Evolutionary conservation across 2,797 vertebrate species (phyloP).

Genomic region (Malacoraja senta): DNA sequence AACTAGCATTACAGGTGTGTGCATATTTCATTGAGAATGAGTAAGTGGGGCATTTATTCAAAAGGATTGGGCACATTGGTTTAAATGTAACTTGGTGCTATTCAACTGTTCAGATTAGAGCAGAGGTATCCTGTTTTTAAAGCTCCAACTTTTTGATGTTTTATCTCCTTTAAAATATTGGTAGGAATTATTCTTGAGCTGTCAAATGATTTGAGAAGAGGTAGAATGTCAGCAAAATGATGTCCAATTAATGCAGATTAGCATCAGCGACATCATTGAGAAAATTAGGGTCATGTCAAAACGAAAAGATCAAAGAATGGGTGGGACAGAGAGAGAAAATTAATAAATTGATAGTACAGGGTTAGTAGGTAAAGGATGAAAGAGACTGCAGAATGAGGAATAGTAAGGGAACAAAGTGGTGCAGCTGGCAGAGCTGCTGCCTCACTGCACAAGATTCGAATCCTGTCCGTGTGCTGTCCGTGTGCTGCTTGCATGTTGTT

Average conservation of each 20-base stretch:
- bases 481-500: too few species aligned
- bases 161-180: neutral
- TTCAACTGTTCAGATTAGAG: neutral
- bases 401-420: neutral
- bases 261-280: neutral
- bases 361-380: neutral
- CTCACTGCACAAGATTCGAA: too few species aligned
- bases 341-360: neutral
- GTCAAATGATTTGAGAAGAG: neutral
- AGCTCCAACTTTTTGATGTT: neutral
- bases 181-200: neutral
- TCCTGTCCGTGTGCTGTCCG: too few species aligned
- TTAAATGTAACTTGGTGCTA: neutral
- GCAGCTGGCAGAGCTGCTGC: too few species aligned
- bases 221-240: neutral
- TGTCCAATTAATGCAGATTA: neutral
- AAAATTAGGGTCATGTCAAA: neutral
- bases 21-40: too few species aligned
- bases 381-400: neutral
- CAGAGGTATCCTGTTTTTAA: neutral
- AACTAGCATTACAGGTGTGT: too few species aligned
- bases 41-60: too few species aligned
- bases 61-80: too few species aligned
- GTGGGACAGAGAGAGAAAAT: neutral
- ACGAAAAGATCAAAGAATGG: neutral